A percentile compares a stretch with the other conserved stretches of the same genome.
These are phyloP conservation scores for Lagopus muta DNA, from an alignment of 2,113 vertebrate genomes.

Conservation along the genomic window DNA sequence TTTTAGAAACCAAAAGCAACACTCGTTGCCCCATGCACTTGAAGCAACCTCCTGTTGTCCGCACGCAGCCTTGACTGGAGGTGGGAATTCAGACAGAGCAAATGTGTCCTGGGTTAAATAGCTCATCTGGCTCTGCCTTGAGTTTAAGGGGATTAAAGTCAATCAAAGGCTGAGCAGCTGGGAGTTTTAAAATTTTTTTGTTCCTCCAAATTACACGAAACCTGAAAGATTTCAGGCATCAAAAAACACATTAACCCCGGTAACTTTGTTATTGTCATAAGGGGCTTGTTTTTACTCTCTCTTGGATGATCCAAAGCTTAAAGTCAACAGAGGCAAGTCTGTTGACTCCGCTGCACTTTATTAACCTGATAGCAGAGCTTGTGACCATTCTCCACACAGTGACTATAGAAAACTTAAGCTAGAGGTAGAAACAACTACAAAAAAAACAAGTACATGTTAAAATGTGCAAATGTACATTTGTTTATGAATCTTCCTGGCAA, in stretches of 20 bases:
- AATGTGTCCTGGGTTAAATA: neutral
- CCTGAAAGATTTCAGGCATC: conserved; percentile 41
- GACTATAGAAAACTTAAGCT: conserved; percentile 5
- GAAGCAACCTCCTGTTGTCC: neutral
- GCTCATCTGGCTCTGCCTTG: conserved; percentile 36
- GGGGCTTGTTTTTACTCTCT: conserved; percentile 55
- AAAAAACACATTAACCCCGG: conserved; percentile 40
- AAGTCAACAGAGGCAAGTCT: conserved; percentile 63
- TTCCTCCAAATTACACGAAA: conserved; percentile 42
- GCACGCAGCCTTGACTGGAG: neutral
- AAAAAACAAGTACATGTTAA: neutral
- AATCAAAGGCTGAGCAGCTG: neutral
- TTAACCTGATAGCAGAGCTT: neutral
- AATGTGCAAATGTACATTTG: neutral
- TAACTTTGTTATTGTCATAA: conserved; percentile 53
- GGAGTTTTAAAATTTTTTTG: conserved; percentile 51
- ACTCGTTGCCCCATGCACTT: neutral
- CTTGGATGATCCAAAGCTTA: conserved; percentile 25
- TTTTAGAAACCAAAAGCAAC: neutral
- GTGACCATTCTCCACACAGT: neutral
- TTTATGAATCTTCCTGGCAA: neutral
- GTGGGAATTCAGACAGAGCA: neutral
- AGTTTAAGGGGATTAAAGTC: conserved; percentile 7
- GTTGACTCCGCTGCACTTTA: conserved; percentile 37
- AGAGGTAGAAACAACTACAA: neutral